Percentiles rank a stretch among this genome's conserved stretches.
Conservation (phyloP, 2,797 vertebrate genomes). For the Avahi laniger region DNA sequence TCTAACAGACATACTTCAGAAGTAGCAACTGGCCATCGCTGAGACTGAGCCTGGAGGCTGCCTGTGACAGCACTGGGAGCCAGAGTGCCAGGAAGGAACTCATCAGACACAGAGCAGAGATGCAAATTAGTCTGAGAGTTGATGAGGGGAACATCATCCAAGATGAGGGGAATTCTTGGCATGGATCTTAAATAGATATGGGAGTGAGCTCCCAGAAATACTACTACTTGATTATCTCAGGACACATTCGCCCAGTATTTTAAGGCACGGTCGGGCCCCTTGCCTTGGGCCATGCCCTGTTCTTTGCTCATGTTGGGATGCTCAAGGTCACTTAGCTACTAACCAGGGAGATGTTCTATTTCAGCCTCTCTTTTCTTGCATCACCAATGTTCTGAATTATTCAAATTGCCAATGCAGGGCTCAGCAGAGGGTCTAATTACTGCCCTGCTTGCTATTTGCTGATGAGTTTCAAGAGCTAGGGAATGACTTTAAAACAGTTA, state of each 20-base stretch:
- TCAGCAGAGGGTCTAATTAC: conserved; percentile 58
- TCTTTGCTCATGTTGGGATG: background rate
- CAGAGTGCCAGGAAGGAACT: background rate
- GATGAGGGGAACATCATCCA: background rate
- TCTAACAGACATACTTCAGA: background rate
- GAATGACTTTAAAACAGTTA: conserved; percentile 8
- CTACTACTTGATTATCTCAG: background rate
- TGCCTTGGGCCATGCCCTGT: background rate
- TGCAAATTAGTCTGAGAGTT: background rate
- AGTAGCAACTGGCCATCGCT: background rate
- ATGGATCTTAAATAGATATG: fast-evolving
- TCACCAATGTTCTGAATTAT: conserved; percentile 27
- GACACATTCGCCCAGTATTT: background rate
- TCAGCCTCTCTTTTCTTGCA: background rate
- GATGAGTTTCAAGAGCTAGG: background rate
- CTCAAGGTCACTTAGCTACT: conserved; percentile 36
- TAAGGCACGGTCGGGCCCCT: background rate
- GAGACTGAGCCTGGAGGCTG: background rate
- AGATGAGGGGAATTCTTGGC: background rate
- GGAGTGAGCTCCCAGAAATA: background rate
- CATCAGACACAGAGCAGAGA: background rate
- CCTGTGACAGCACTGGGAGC: fast-evolving
- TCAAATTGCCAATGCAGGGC: background rate
- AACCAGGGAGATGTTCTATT: conserved; percentile 13
- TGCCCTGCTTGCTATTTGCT: conserved; percentile 17